phyloP scores from a whole-genome alignment of 2,113 vertebrate genomes.

The Gallinago undulata region DNA sequence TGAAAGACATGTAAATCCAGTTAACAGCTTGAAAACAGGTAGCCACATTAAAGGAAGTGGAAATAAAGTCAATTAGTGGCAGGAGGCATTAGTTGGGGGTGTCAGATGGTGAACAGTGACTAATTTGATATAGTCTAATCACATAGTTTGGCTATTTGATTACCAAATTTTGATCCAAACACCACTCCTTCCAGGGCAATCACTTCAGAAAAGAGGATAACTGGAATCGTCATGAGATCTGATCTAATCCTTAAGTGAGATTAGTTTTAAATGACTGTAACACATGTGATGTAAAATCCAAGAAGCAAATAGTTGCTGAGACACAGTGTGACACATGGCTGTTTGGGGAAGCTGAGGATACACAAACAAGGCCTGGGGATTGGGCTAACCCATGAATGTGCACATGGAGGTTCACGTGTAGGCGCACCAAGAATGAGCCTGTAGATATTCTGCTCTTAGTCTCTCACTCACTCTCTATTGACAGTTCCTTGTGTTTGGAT shows the following conservation, averaged over 20 bases:
- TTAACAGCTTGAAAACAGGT: slow-evolving; percentile 43
- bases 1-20: slow-evolving; percentile 37
- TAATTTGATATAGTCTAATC: slow-evolving; percentile 53
- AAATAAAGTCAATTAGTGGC: slow-evolving; percentile 57
- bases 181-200: neutral
- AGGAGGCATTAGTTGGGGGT: slow-evolving; percentile 8
- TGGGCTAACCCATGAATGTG: fast-evolving
- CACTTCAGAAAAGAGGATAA: neutral
- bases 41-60: slow-evolving; percentile 47
- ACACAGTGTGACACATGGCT: neutral
- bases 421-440: fast-evolving
- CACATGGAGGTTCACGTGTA: fast-evolving
- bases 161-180: slow-evolving; percentile 13
- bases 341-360: neutral
- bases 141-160: slow-evolving; percentile 34
- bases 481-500: neutral
- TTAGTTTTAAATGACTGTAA: neutral
- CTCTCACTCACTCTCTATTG: neutral
- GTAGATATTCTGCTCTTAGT: neutral
- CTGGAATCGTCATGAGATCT: neutral
- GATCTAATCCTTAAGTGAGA: slow-evolving; percentile 14
- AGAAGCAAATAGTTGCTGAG: neutral
- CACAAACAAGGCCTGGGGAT: fast-evolving
- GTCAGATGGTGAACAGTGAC: slow-evolving; percentile 13
- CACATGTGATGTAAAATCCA: neutral